Percentiles rank a stretch among this genome's conserved stretches.
These are phyloP conservation scores for Enoplosus armatus DNA, from an alignment of 2,797 vertebrate genomes.

Conservation along the genomic window DNA sequence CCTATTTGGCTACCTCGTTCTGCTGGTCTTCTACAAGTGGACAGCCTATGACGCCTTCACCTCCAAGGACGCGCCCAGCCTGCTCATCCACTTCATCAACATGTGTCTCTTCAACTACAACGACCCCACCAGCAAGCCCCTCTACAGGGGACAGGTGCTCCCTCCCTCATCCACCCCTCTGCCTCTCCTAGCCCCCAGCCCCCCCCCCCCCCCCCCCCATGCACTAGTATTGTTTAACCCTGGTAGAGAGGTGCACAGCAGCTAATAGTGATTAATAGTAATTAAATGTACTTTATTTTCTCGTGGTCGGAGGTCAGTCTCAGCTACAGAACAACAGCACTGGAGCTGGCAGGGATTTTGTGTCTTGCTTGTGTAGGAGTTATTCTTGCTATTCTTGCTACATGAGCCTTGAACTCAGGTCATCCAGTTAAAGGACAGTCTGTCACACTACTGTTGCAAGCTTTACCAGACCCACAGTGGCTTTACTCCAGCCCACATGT, in stretches of 20 bases:
- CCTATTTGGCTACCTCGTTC: conserved; percentile 95
- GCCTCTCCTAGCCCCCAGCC: conserved; percentile 1
- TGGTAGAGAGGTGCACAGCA: conserved; percentile 3
- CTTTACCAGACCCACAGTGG: neutral
- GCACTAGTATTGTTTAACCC: neutral
- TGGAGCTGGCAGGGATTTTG: neutral
- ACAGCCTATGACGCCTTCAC: conserved; percentile 90
- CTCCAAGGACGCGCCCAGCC: conserved; percentile 94
- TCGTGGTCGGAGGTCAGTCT: neutral
- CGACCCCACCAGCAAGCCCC: conserved; percentile 87
- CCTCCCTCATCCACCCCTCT: conserved; percentile 31
- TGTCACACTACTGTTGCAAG: neutral
- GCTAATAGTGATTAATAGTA: neutral
- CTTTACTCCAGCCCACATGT: neutral
- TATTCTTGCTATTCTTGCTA: neutral
- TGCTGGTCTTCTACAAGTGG: conserved; percentile 98
- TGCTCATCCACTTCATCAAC: conserved; percentile 99
- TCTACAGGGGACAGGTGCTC: conserved; percentile 96
- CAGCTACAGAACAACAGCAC: neutral
- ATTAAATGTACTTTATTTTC: neutral
- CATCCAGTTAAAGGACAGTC: neutral
- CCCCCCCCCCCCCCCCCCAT: neutral
- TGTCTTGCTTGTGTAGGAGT: neutral
- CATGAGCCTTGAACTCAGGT: neutral
- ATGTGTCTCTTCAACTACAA: conserved; percentile 98